Conservation (phyloP, 2,888 invertebrate species). For the Charanyca ferruginea region DNA sequence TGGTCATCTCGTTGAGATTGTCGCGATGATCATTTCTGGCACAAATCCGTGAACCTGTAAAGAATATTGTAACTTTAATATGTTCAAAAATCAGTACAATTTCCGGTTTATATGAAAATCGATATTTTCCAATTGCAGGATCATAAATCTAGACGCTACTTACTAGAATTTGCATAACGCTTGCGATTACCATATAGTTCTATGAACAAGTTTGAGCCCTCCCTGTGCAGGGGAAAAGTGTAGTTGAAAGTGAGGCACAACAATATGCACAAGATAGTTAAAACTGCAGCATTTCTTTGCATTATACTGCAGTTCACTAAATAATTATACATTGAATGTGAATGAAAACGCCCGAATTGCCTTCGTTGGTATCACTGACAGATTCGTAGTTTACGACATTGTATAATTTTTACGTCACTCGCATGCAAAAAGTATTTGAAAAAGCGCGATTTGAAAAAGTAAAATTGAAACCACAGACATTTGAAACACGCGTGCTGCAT, state of each 20-base stretch:
- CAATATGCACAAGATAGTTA: slow-evolving; percentile 74
- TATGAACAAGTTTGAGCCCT: slow-evolving; percentile 57
- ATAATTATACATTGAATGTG: slow-evolving; percentile 54
- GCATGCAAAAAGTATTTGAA: slow-evolving; percentile 25
- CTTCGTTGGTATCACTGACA: slow-evolving; percentile 3
- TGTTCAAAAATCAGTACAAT: too few relatives aligned
- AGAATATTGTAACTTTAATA: background rate
- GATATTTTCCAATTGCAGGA: background rate
- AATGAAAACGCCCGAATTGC: slow-evolving; percentile 9
- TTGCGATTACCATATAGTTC: slow-evolving; percentile 49
- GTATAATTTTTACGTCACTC: slow-evolving; percentile 5
- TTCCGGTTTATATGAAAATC: too few relatives aligned
- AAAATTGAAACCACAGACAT: too few relatives aligned
- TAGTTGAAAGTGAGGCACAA: slow-evolving; percentile 80
- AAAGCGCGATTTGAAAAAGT: too few relatives aligned
- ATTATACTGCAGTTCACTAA: slow-evolving; percentile 66
- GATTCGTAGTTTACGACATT: slow-evolving; percentile 11
- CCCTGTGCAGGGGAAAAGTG: slow-evolving; percentile 80
- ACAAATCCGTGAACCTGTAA: slow-evolving; percentile 66
- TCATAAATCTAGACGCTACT: background rate
- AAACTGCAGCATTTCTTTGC: slow-evolving; percentile 73
- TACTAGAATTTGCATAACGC: slow-evolving; percentile 14
- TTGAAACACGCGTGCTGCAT: too few relatives aligned
- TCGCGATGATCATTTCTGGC: slow-evolving; percentile 56
- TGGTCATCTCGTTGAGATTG: slow-evolving; percentile 71